phyloP scores from a whole-genome alignment of 2,113 vertebrate genomes.

The Salvator merianae region DNA sequence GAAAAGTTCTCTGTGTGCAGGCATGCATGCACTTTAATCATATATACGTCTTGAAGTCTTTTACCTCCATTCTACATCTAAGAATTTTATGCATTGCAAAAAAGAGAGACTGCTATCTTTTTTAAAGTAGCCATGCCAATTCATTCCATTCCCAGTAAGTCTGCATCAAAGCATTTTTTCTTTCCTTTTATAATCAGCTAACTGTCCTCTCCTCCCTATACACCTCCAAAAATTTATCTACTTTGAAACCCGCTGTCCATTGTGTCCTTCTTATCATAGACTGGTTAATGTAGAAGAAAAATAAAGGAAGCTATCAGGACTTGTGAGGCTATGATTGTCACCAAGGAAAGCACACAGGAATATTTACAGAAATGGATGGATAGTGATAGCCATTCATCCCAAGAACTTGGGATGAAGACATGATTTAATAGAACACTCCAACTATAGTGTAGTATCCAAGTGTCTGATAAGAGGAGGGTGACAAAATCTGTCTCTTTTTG shows the following conservation, averaged over 20 bases:
- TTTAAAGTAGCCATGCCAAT: constrained; percentile 29
- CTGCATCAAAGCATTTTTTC: constrained; percentile 53
- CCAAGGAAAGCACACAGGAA: neutral
- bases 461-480: too few relatives aligned
- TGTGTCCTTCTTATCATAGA: neutral
- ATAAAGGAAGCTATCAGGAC: constrained; percentile 14
- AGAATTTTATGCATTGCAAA: constrained; percentile 41
- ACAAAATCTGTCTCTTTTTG: too few relatives aligned
- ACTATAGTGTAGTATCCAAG: too few relatives aligned
- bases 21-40: constrained; percentile 49
- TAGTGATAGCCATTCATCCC: constrained; percentile 4
- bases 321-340: constrained; percentile 20
- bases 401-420: neutral
- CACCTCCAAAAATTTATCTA: constrained; percentile 47
- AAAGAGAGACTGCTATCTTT: constrained; percentile 20
- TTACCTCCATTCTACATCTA: constrained; percentile 46
- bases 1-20: neutral
- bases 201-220: neutral
- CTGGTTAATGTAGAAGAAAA: constrained; percentile 15
- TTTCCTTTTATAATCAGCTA: constrained; percentile 56
- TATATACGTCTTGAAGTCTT: constrained; percentile 47
- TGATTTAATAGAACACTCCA: too few relatives aligned
- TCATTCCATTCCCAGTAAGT: constrained; percentile 41
- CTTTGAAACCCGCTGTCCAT: constrained; percentile 43
- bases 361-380: neutral